Percentiles rank a stretch among this genome's conserved stretches.
Evolutionary conservation across 2,888 invertebrate species (phyloP).

Genomic region (Lingula anatina): DNA sequence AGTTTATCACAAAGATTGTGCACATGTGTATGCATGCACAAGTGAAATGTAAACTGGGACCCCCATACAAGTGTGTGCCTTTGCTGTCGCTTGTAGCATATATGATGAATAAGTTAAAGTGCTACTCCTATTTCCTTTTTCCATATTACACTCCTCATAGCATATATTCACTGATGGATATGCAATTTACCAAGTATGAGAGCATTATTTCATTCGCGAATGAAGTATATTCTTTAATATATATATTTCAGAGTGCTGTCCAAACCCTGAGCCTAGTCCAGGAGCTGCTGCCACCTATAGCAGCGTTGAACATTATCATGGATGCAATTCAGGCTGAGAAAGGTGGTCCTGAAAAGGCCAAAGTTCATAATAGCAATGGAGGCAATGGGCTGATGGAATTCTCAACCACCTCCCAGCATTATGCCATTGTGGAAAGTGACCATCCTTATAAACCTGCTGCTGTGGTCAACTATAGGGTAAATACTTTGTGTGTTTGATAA

Average conservation of each 20-base stretch:
- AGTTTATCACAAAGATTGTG: too few relatives aligned
- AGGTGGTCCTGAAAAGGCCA: constrained; percentile 12
- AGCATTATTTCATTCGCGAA: not conserved
- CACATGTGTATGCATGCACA: too few relatives aligned
- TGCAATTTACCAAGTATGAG: too few relatives aligned
- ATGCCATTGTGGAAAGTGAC: constrained; percentile 89
- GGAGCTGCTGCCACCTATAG: constrained; percentile 81
- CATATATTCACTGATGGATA: too few relatives aligned
- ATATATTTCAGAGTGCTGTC: constrained; percentile 56
- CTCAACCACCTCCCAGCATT: constrained; percentile 75
- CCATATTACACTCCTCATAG: not conserved
- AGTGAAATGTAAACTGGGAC: too few relatives aligned
- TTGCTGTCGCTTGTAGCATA: too few relatives aligned
- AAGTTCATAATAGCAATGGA: constrained; percentile 6
- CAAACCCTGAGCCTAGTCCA: constrained; percentile 80
- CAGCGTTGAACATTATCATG: constrained; percentile 70
- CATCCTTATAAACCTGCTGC: constrained; percentile 84
- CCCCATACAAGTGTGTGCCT: too few relatives aligned
- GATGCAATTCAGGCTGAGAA: constrained; percentile 43
- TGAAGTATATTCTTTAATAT: constrained; percentile 2
- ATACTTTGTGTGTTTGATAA: constrained; percentile 1
- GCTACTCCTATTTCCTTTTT: not conserved
- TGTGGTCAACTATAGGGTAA: constrained; percentile 69
- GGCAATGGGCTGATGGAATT: constrained; percentile 13
- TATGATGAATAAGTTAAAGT: too few relatives aligned